Evolutionary conservation across 2,797 vertebrate genomes (phyloP), one percentile per base, ranked within the genome.

Genomic region (Melanotaenia trifasciata): DNA sequence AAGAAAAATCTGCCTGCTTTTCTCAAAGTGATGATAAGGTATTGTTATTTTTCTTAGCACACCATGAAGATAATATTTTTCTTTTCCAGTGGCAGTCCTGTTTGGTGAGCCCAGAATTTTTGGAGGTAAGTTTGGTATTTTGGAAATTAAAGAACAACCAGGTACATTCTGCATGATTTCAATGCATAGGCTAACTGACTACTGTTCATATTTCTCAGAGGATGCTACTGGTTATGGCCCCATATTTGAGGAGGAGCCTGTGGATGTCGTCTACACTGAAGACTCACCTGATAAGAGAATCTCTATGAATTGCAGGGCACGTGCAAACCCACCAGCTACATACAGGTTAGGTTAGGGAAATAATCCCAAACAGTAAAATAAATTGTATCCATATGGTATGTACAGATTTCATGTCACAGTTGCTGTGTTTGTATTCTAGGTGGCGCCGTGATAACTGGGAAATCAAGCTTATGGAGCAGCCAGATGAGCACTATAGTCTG

Each of bases 201-300:
- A 30, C 8, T 68, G 20, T 63, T 7, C 0, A 18, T 54, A 57
- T 74, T 35, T 53, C 1, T 79, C 91, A 97, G 98, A 99, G 75
- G 98, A 99, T 75, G 96, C 96, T 33, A 98, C 96, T 84, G 96
- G 97, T 67, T 98, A 97, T 67, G 98, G 98, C 24, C 98, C 98
- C 0, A 96, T 99, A 88, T 99, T 99, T 95, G 97, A 99, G 91
- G 98, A 99, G 80, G 97, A 99, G 61, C 98, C 98, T 1, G 94
- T 97, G 61, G 96, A 99, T 87, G 97, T 98, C 16, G 96, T 99
- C 80, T 98, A 99, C 80, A 95, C 94, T 1, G 97, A 99, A 81
- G 98, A 98, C 87, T 98, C 97, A 1, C 96, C 96, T 0, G 98
- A 99, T 80, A 95, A 92, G 73, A 96, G 96, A 80, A 96, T 99